Base-by-base conservation (phyloP, 2,113 vertebrate species). In the Sceloporus undulatus region DNA sequence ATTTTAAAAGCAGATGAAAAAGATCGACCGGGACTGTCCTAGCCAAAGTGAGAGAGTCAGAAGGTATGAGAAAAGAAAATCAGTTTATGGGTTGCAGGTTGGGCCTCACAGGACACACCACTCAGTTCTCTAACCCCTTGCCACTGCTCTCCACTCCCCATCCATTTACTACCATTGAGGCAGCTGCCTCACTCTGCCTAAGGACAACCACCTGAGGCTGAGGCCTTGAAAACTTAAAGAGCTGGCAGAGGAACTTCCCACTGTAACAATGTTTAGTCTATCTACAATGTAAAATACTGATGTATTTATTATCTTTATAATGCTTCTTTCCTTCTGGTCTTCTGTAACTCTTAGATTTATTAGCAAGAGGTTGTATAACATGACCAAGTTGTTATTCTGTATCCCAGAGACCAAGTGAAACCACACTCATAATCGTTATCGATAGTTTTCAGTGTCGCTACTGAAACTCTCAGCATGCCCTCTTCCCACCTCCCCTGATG, bases 271-370 rank as follows among this genome's bases (percentile, higher is more conserved):
- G 76, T 71, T 79, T 71, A 56, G 40, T 70, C 66, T 71, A 10
- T 81, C 34, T 29, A n/a, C 14, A 86, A 86, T 79, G 25, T 68
- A 78, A 85, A 78, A 9, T 29, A 78, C 62, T 52, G 38, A 18
- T 38, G 7, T 25, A 25, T 70, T 25, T 25, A 25, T 70, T 25
- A 18, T 66, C 48, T 70, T 79, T 79, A 56, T 25, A 86, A 68
- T 8, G 48, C 21, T n/a, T 25, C 29, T 54, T 73, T 84, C 29
- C 29, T 62, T 34, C 14, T 59, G 3, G 3, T 18, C 54, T 59
- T 62, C 16, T 40, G 23, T 27, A 74, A 76, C 34, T 65, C n/a
- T 59, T 59, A 62, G 25, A 18, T 85, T 71, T 56, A 38, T 21
- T 38, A 71, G 48, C 76, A 71, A 56, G n/a, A 79, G 71, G 77